Base-by-base conservation (phyloP, 2,888 invertebrate genomes). In the Habroteleia sp. region DNA sequence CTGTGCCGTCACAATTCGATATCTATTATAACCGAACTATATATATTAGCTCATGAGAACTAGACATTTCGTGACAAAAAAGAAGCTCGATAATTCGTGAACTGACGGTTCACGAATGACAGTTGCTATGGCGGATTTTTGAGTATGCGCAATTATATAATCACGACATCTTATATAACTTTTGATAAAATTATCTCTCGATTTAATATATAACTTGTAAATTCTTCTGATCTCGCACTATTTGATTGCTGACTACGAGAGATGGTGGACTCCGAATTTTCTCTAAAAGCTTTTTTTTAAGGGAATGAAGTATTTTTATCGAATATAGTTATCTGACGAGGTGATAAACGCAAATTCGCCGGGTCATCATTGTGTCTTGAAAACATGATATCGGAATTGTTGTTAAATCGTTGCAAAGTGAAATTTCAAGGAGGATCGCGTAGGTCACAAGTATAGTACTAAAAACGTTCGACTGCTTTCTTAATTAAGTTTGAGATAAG, bases 311-410 rank as follows among this genome's bases (percentile, higher is more conserved):
- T 14, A 11, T 14, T 13, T 35, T 14, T 13, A 33, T 11, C 3
- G 10, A 23, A 27, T 5, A 20, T 5, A 20, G 20, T 3, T 50
- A 63, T 63, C 50, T 25, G n/a, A 2, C 11, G 20, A 25, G 1
- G 5, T 16, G 60, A 62, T 60, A 60, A 60, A 37, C 20, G 29
- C 42, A 3, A 42, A 69, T 69, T 60, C 58, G 23, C 16, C 50
- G 69, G 69, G 68, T 69, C 69, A 69, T 69, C 60, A 8, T 63
- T 41, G 41, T 11, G 44, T 35, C 56, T 56, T 41, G 27, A 56
- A 44, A 69, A 60, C 44, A 54, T 37, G 50, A 33, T 56, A 60
- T 44, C 48, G 17, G 3, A 29, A 54, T 65, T 52, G 37, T 52
- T 63, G 10, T 62, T 62, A 20, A 62, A 35, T 23, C 14, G 10